These are phyloP conservation scores for Panthera uncia DNA, from an alignment of 2,113 vertebrate species.

Conservation along the genomic window DNA sequence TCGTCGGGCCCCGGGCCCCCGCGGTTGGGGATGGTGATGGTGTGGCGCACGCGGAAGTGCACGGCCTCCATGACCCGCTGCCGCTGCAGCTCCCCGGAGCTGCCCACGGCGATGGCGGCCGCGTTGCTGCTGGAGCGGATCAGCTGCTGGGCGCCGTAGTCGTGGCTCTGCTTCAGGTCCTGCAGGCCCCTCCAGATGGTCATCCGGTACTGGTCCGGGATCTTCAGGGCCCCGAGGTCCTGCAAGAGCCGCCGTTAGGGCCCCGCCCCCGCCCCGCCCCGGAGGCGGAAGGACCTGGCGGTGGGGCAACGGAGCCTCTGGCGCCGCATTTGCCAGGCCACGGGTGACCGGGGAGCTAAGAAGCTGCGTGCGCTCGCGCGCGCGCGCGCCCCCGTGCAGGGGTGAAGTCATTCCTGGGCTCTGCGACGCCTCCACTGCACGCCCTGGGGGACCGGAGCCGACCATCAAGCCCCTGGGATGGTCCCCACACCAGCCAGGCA, in stretches of 20 bases:
- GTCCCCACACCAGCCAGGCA: fast-evolving
- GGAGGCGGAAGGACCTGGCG: neutral
- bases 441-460: neutral
- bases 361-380: fast-evolving
- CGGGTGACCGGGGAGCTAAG: neutral
- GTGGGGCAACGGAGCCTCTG: too few relatives aligned
- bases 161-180: slow-evolving; percentile 94
- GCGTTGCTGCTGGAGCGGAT: slow-evolving; percentile 94
- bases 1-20: slow-evolving; percentile 84
- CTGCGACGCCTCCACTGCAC: too few relatives aligned
- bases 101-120: slow-evolving; percentile 89
- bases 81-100: slow-evolving; percentile 94
- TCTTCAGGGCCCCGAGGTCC: slow-evolving; percentile 97
- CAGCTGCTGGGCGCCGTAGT: slow-evolving; percentile 92
- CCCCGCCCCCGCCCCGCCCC: too few relatives aligned
- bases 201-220: slow-evolving; percentile 96
- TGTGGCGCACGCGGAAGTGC: slow-evolving; percentile 98
- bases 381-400: too few relatives aligned
- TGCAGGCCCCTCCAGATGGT: slow-evolving; percentile 97
- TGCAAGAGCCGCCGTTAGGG: slow-evolving; percentile 64
- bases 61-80: slow-evolving; percentile 99
- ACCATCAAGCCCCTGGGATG: fast-evolving
- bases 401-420: too few relatives aligned
- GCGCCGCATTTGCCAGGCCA: too few relatives aligned
- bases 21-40: slow-evolving; percentile 98